A percentile compares a stretch with the other conserved stretches of the same genome.
These are phyloP conservation scores for Pagetopsis macropterus DNA, from an alignment of 2,797 vertebrate species.

Conservation along the genomic window DNA sequence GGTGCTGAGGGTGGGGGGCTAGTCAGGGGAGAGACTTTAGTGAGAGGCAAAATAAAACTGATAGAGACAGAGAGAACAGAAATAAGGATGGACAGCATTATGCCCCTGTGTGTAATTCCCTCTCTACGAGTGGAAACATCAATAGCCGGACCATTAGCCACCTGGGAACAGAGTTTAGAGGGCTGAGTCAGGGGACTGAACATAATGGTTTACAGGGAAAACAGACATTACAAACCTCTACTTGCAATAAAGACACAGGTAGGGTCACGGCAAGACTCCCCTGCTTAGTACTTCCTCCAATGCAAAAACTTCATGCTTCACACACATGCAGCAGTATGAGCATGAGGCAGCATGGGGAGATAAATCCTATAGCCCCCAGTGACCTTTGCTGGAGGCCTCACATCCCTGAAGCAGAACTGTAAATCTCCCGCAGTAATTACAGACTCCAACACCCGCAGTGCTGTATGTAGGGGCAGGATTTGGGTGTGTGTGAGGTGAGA, in stretches of 20 bases:
- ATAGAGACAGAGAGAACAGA: slow-evolving; percentile 46
- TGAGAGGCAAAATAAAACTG: slow-evolving; percentile 43
- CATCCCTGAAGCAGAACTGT: slow-evolving; percentile 70
- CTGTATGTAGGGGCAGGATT: slow-evolving; percentile 38
- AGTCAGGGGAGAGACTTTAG: slow-evolving; percentile 10
- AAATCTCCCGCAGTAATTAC: slow-evolving; percentile 84
- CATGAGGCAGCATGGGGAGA: slow-evolving; percentile 48
- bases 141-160: slow-evolving; percentile 73
- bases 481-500: slow-evolving; percentile 28
- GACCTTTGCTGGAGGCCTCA: slow-evolving; percentile 81
- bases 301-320: slow-evolving; percentile 33
- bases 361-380: slow-evolving; percentile 81
- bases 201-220: slow-evolving; percentile 51
- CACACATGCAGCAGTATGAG: slow-evolving; percentile 28
- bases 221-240: slow-evolving; percentile 54
- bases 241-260: slow-evolving; percentile 56
- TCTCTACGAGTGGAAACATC: slow-evolving; percentile 65
- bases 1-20: slow-evolving; percentile 21
- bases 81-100: slow-evolving; percentile 61
- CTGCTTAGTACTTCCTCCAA: slow-evolving; percentile 36
- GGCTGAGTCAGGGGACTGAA: slow-evolving; percentile 53
- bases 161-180: slow-evolving; percentile 64
- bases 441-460: slow-evolving; percentile 60
- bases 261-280: slow-evolving; percentile 48
- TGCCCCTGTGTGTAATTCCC: slow-evolving; percentile 69